These are phyloP conservation scores for Nothura maculosa DNA, from an alignment of 2,797 vertebrate species.

Conservation along the genomic window DNA sequence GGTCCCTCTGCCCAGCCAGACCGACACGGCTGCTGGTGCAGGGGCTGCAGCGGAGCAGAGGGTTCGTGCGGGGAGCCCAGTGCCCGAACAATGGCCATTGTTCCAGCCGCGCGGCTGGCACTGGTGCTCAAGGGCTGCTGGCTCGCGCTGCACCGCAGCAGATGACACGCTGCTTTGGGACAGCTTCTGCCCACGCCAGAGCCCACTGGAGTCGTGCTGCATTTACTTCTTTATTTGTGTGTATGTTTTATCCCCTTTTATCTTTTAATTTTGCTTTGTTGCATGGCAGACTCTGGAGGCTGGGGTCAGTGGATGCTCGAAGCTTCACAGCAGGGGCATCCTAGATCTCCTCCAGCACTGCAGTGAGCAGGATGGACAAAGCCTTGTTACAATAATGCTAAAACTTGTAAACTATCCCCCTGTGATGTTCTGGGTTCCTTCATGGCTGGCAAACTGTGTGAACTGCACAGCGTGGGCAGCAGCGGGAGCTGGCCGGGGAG, in stretches of 20 bases:
- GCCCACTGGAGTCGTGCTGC: not conserved
- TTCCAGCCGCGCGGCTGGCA: conserved; percentile 36
- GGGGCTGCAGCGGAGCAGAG: not conserved
- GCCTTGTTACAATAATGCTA: not conserved
- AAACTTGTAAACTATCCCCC: not conserved
- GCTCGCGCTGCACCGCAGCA: not conserved
- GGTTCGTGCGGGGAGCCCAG: not conserved
- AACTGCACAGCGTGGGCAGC: accelerated
- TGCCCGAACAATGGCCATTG: conserved; percentile 23
- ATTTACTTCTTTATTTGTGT: not conserved
- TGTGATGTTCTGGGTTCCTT: accelerated
- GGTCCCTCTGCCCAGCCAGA: not conserved
- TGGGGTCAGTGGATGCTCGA: not conserved
- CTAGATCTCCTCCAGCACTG: not conserved
- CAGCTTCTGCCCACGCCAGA: conserved; percentile 29
- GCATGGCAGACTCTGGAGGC: not conserved
- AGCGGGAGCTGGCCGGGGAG: not conserved
- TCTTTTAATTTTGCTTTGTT: not conserved
- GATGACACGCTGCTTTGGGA: not conserved
- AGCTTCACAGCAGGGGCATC: not conserved
- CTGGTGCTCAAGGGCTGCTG: not conserved
- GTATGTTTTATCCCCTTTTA: not conserved
- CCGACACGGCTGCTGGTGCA: not conserved
- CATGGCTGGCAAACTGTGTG: not conserved
- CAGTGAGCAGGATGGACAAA: accelerated